Base-by-base conservation (phyloP, 2,888 invertebrate species). In the Patella depressa region DNA sequence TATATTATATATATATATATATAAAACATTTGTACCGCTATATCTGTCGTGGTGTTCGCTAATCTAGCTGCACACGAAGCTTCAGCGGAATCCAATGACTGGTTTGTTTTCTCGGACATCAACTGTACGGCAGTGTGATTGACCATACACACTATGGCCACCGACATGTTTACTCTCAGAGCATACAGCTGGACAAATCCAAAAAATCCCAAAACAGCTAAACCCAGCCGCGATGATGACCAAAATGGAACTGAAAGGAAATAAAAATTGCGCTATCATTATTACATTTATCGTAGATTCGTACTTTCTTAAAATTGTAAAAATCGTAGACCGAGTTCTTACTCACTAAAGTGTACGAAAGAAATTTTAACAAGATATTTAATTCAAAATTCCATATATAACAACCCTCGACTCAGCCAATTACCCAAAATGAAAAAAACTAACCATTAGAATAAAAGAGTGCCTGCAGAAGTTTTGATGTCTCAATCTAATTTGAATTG, bases 131-230 rank as follows among this genome's bases (percentile, higher is more conserved):
- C 89, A 75, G 91, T 90, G 5, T 89, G 87, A 79, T 92, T 92
- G 19, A 93, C 93, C 94, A 94, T 94, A 84, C 93, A 93, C 4
- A 93, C 91, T 73, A 94, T 92, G 5, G 93, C 93, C 80, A 94
- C 93, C 82, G 93, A 93, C 69, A 94, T 89, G 85, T 93, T 93
- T 77, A 93, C 92, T 12, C 93, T 90, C 87, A 93, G 87, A 53
- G 93, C 94, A 93, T 87, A 95, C 93, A 84, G 94, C 94, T 89
- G 94, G 94, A 90, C 95, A 95, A 84, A 90, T 55, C 90, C 89
- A 72, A 91, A 85, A 81, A 90, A 90, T 14, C 88, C 90, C 15
- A 91, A 80, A 24, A 90, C 69, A 4, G 91, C 89, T 71, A 91
- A 80, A 7, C 84, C 84, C 4, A 90, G 80, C 5, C 91, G 88